Percentiles rank a stretch among this genome's conserved stretches.
These are phyloP conservation scores for Malthinus flaveolus DNA, from an alignment of 2,888 invertebrate genomes.

Conservation along the genomic window DNA sequence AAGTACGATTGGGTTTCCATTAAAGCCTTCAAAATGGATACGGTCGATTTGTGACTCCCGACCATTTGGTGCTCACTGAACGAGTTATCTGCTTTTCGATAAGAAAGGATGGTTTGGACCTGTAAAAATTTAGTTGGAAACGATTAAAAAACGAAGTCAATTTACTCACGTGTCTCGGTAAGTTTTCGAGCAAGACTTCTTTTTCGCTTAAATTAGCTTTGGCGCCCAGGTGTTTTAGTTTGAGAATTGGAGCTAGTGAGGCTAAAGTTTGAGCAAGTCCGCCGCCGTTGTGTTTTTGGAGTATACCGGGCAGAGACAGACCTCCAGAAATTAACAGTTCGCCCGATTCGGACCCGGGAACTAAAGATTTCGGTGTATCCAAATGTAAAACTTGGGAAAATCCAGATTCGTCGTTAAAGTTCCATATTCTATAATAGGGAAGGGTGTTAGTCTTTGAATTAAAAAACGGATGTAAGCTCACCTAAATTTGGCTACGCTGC, in stretches of 20 bases:
- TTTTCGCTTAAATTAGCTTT: slow-evolving; percentile 58
- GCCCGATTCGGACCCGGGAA: slow-evolving; percentile 68
- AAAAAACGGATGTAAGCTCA: slow-evolving; percentile 37
- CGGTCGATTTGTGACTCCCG: slow-evolving; percentile 64
- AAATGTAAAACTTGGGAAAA: slow-evolving; percentile 70
- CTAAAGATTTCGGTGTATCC: slow-evolving; percentile 65
- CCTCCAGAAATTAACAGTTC: slow-evolving; percentile 65
- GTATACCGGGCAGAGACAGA: slow-evolving; percentile 58
- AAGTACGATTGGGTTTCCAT: slow-evolving; percentile 65
- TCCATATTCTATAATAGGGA: slow-evolving; percentile 64
- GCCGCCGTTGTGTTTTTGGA: slow-evolving; percentile 41
- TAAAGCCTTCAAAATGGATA: slow-evolving; percentile 63
- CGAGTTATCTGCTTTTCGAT: slow-evolving; percentile 66
- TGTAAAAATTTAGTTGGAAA: slow-evolving; percentile 43
- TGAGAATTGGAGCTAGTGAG: slow-evolving; percentile 61
- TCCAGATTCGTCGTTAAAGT: slow-evolving; percentile 71
- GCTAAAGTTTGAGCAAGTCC: slow-evolving; percentile 60
- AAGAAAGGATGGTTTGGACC: slow-evolving; percentile 65
- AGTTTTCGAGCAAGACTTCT: slow-evolving; percentile 57
- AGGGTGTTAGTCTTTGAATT: no score
- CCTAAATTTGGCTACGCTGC: slow-evolving; percentile 67
- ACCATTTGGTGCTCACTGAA: slow-evolving; percentile 69
- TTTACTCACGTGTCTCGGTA: slow-evolving; percentile 60
- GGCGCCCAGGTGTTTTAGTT: slow-evolving; percentile 55
- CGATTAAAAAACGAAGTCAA: neutral